These are phyloP conservation scores for Cyprinella venusta DNA, from an alignment of 2,797 vertebrate species.

Conservation along the genomic window DNA sequence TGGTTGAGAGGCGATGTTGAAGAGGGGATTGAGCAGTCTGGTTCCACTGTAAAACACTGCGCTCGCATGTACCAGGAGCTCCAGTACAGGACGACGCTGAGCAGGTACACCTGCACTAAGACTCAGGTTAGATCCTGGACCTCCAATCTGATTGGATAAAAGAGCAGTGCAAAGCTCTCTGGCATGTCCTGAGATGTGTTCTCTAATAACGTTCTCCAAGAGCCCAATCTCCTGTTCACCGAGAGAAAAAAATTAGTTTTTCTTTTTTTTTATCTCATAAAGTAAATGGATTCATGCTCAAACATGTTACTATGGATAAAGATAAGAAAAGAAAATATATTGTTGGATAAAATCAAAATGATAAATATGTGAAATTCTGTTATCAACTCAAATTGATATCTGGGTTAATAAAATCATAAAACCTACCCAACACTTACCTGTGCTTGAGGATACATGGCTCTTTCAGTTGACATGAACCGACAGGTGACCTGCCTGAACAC, in stretches of 20 bases:
- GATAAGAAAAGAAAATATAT: no score
- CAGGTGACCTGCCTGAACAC: conserved; percentile 74
- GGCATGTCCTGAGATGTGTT: conserved; percentile 32
- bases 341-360: not conserved
- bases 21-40: conserved; percentile 66
- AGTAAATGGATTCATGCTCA: no score
- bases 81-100: conserved; percentile 67
- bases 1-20: conserved; percentile 68
- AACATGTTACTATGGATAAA: no score
- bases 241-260: not conserved
- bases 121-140: conserved; percentile 49
- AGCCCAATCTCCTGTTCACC: conserved; percentile 62
- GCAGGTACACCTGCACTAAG: conserved; percentile 15
- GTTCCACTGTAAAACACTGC: conserved; percentile 69
- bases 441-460: conserved; percentile 30
- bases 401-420: not conserved
- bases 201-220: conserved; percentile 58
- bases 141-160: conserved; percentile 65
- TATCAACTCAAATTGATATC: not conserved
- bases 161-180: conserved; percentile 69
- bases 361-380: not conserved
- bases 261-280: no score
- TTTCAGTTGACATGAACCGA: conserved; percentile 59
- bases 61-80: conserved; percentile 75
- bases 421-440: conserved; percentile 63